Percentiles rank a stretch among this genome's conserved stretches.
Evolutionary conservation across 2,113 vertebrate species (phyloP).

Genomic region (Plecturocebus donacophilus): DNA sequence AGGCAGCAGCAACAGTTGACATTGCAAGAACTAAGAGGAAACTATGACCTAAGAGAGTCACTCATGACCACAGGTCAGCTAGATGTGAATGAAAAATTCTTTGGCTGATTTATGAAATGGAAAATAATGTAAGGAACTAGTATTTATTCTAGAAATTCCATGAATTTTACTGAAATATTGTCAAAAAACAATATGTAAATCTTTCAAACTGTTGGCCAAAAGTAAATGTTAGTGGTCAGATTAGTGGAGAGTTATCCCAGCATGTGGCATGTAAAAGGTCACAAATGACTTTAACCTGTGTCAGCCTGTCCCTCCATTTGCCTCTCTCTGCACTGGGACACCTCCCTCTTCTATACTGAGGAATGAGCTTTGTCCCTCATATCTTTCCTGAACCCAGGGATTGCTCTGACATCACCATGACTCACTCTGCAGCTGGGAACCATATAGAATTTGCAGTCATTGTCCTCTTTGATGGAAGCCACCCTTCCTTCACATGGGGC

Average conservation of each 20-base stretch:
- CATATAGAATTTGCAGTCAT: background rate
- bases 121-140: background rate
- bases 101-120: background rate
- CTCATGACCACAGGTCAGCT: background rate
- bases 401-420: background rate
- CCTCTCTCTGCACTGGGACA: background rate
- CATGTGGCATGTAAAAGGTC: background rate
- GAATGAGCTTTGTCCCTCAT: accelerated
- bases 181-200: background rate
- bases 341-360: background rate
- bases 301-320: background rate
- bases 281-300: background rate
- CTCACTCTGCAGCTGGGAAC: background rate
- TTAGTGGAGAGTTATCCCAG: background rate
- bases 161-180: background rate
- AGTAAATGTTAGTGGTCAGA: background rate
- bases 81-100: background rate
- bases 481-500: background rate
- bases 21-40: background rate
- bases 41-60: background rate
- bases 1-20: background rate
- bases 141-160: background rate
- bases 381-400: background rate
- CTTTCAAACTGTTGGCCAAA: background rate
- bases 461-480: background rate